These are phyloP conservation scores for Chaetoderma sp. DNA, from an alignment of 2,888 invertebrate genomes.

Conservation along the genomic window DNA sequence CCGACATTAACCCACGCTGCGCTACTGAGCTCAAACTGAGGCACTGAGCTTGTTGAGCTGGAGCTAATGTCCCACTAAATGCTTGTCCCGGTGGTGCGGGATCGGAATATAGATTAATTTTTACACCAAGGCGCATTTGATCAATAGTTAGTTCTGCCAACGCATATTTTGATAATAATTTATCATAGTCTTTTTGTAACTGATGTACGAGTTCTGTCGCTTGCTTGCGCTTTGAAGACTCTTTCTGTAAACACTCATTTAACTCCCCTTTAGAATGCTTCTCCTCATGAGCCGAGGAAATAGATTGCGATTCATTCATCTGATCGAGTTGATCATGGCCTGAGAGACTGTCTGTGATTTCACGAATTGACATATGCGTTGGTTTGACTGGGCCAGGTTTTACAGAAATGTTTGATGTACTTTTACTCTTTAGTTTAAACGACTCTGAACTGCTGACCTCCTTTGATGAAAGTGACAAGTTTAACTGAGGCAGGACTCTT, in stretches of 20 bases:
- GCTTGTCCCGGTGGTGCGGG: slow-evolving; percentile 58
- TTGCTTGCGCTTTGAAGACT: slow-evolving; percentile 55
- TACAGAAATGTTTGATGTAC: slow-evolving; percentile 45
- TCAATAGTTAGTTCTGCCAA: slow-evolving; percentile 69
- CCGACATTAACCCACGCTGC: slow-evolving; percentile 38
- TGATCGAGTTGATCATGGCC: slow-evolving; percentile 33
- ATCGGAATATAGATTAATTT: slow-evolving; percentile 59
- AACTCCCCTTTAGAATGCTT: slow-evolving; percentile 52
- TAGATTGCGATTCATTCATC: background rate
- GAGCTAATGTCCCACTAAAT: slow-evolving; percentile 41
- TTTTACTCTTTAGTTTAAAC: slow-evolving; percentile 55
- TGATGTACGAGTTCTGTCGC: slow-evolving; percentile 62
- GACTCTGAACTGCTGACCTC: slow-evolving; percentile 34
- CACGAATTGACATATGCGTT: slow-evolving; percentile 50
- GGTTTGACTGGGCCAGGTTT: slow-evolving; percentile 51
- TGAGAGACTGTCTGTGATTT: slow-evolving; percentile 44
- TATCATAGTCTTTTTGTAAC: slow-evolving; percentile 65
- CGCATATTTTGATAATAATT: slow-evolving; percentile 67
- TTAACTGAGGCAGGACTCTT: slow-evolving; percentile 51
- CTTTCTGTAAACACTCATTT: slow-evolving; percentile 51
- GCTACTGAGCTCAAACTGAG: slow-evolving; percentile 41
- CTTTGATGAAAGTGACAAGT: too few species aligned
- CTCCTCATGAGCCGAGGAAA: slow-evolving; percentile 35
- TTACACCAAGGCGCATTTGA: slow-evolving; percentile 65
- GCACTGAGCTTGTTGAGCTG: slow-evolving; percentile 46